Conservation (phyloP, 1,140 invertebrate species). For the Sinella curviseta region DNA sequence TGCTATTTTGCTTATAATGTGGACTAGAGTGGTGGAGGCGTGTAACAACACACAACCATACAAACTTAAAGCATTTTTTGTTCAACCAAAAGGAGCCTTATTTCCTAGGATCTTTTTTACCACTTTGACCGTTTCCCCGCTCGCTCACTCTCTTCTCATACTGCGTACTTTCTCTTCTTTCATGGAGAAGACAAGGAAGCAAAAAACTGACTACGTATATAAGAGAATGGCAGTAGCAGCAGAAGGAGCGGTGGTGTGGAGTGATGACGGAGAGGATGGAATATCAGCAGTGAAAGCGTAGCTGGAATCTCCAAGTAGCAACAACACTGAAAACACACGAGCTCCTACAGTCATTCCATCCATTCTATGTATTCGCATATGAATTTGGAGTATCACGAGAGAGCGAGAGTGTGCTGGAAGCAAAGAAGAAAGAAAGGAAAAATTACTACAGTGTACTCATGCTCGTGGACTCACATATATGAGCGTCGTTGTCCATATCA, state of each 20-base stretch:
- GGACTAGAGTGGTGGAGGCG: too few relatives aligned
- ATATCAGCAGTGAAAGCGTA: slow-evolving; percentile 16
- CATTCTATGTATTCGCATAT: neutral
- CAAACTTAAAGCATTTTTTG: too few relatives aligned
- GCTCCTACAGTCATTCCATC: neutral
- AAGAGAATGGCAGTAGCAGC: neutral
- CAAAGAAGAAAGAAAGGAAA: too few relatives aligned
- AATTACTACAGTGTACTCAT: too few relatives aligned
- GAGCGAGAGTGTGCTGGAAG: neutral
- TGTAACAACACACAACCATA: too few relatives aligned
- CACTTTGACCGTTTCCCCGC: neutral
- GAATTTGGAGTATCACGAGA: neutral
- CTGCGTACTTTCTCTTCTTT: slow-evolving; percentile 11
- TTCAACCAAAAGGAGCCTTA: too few relatives aligned
- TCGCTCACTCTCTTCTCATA: neutral
- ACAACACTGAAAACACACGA: neutral
- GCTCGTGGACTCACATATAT: too few relatives aligned
- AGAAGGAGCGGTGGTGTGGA: neutral
- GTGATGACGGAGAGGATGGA: neutral
- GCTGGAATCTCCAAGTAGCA: neutral
- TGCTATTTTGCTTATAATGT: too few relatives aligned
- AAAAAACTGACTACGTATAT: neutral
- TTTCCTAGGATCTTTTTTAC: too few relatives aligned
- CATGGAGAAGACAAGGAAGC: neutral
- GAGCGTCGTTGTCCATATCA: too few relatives aligned